Conservation (phyloP, 2,113 vertebrate genomes). For the Apistogramma diplotaenia region DNA sequence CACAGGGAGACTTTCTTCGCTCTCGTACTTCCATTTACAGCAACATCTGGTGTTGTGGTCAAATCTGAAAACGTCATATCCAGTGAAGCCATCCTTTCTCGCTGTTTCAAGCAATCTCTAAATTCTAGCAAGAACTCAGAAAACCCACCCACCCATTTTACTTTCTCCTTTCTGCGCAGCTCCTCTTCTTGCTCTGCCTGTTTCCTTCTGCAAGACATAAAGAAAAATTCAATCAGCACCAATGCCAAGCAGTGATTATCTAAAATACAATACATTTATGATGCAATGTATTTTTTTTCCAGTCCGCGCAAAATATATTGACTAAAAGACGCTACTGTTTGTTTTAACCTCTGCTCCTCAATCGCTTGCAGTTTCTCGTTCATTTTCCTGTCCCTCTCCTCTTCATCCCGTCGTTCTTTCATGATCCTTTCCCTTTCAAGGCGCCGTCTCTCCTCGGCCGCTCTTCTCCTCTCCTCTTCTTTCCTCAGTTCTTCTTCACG, state of each 20-base stretch:
- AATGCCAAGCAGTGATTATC: neutral
- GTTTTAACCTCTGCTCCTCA: conserved; percentile 79
- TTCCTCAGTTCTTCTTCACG: conserved; percentile 82
- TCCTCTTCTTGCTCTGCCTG: conserved; percentile 72
- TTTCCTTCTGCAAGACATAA: conserved; percentile 65
- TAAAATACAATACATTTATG: neutral
- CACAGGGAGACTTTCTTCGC: neutral
- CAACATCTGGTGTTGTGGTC: neutral
- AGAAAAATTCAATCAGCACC: neutral
- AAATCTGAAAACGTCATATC: neutral
- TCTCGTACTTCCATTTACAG: neutral
- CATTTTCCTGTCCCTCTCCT: conserved; percentile 82
- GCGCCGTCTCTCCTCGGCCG: conserved; percentile 75
- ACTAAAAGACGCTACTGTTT: conserved; percentile 6
- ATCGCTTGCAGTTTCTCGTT: conserved; percentile 80
- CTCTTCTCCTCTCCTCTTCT: conserved; percentile 78
- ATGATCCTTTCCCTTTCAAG: conserved; percentile 78
- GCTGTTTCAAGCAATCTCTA: neutral
- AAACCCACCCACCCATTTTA: conserved; percentile 72
- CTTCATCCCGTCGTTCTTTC: conserved; percentile 79
- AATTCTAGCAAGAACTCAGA: neutral
- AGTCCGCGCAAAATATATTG: neutral
- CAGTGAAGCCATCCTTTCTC: neutral
- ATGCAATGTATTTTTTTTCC: neutral
- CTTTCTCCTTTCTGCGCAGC: conserved; percentile 69